These are phyloP conservation scores for Platorchestia sp. DNA, from an alignment of 1,140 invertebrate species.

Conservation along the genomic window DNA sequence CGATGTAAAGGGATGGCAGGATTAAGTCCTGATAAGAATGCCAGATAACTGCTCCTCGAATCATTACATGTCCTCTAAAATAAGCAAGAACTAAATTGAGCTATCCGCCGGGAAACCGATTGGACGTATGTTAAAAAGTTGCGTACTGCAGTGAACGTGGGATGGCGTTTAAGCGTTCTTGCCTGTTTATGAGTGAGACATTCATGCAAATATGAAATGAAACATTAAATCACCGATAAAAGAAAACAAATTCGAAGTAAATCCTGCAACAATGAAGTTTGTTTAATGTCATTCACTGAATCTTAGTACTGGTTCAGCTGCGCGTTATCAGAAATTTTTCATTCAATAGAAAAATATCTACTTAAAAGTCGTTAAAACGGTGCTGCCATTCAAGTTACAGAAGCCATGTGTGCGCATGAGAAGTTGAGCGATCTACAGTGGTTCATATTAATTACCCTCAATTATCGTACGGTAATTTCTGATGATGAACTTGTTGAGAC, in stretches of 20 bases:
- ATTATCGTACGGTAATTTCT: no score
- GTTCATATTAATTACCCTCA: no score
- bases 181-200: neutral
- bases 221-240: neutral
- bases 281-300: neutral
- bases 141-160: neutral
- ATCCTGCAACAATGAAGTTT: neutral
- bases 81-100: conserved; percentile 31
- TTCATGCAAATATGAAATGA: neutral
- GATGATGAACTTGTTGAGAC: neutral
- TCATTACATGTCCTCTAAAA: conserved; percentile 7
- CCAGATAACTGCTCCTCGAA: neutral
- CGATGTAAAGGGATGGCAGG: neutral
- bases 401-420: neutral
- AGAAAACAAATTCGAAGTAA: neutral
- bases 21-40: neutral
- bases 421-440: no score
- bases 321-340: neutral
- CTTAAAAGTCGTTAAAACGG: neutral
- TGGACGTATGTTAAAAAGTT: neutral
- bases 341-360: neutral
- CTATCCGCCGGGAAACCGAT: neutral
- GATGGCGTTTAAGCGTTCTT: neutral
- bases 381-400: neutral
- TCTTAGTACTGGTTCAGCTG: neutral